These are phyloP conservation scores for Agriotes lineatus DNA, from an alignment of 2,888 invertebrate species.

Conservation along the genomic window DNA sequence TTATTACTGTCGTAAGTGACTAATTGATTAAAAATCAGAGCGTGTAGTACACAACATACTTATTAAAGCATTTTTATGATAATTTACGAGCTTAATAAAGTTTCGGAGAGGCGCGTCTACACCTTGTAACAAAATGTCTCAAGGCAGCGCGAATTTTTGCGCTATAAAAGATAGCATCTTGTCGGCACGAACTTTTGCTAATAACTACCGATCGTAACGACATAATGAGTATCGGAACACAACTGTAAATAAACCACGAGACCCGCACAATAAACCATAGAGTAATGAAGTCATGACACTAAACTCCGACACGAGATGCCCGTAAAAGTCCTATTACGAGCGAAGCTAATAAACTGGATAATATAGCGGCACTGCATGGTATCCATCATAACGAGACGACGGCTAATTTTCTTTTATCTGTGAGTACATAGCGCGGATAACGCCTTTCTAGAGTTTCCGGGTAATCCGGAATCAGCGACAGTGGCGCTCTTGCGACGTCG, in stretches of 20 bases:
- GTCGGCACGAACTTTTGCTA: background rate
- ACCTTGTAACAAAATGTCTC: too few relatives aligned
- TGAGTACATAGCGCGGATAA: constrained; percentile 19
- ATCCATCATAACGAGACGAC: constrained; percentile 34
- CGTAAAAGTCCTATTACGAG: constrained; percentile 32
- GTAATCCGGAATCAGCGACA: constrained; percentile 40
- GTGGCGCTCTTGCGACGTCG: constrained; percentile 24
- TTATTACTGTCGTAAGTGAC: too few relatives aligned
- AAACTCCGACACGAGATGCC: constrained; percentile 28
- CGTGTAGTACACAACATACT: too few relatives aligned
- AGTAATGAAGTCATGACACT: constrained; percentile 28
- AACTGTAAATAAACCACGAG: background rate
- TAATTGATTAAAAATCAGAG: too few relatives aligned
- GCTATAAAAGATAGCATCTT: too few relatives aligned
- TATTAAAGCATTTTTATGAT: too few relatives aligned
- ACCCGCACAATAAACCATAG: constrained; percentile 13
- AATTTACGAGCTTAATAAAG: too few relatives aligned
- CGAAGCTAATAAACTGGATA: constrained; percentile 38
- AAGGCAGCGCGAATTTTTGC: too few relatives aligned
- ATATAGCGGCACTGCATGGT: constrained; percentile 18
- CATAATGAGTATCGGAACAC: background rate
- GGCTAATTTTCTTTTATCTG: constrained; percentile 43
- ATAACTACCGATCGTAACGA: background rate
- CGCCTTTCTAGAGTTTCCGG: constrained; percentile 43
- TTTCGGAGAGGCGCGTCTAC: too few relatives aligned